Evolutionary conservation across 2,113 vertebrate genomes (phyloP).

Genomic region (Craseonycteris thonglongyai): DNA sequence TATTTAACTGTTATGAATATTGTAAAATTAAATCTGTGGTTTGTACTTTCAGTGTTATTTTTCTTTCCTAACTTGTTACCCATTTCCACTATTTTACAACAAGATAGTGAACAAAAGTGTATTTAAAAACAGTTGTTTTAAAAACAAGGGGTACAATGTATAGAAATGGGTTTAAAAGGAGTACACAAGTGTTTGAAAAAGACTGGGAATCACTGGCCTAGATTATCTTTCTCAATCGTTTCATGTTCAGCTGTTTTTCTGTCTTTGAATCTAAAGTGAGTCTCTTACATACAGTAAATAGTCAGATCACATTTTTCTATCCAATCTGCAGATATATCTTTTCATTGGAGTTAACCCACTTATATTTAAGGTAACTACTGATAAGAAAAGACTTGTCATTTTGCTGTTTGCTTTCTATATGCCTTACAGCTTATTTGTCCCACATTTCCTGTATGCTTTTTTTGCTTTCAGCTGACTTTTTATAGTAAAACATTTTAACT

Average conservation of each 20-base stretch:
- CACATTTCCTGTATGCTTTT: background rate
- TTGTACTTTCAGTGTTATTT: too few relatives aligned
- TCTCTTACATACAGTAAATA: background rate
- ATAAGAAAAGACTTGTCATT: background rate
- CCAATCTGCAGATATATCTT: background rate
- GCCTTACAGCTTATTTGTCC: background rate
- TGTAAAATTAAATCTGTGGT: too few relatives aligned
- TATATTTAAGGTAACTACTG: rapidly evolving
- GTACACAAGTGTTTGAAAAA: too few relatives aligned
- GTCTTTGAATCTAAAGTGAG: background rate
- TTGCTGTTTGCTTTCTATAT: background rate
- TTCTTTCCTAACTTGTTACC: too few relatives aligned
- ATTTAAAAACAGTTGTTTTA: too few relatives aligned
- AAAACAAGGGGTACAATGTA: too few relatives aligned
- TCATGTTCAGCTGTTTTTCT: background rate
- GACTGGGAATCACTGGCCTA: too few relatives aligned
- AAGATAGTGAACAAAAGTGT: too few relatives aligned
- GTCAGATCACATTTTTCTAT: background rate
- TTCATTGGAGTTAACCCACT: background rate
- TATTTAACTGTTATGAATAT: too few relatives aligned
- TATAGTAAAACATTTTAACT: background rate
- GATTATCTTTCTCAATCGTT: background rate
- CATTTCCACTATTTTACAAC: too few relatives aligned
- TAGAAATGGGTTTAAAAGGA: too few relatives aligned
- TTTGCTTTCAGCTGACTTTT: background rate